These are phyloP conservation scores for Geococcyx californianus DNA, from an alignment of 2,113 vertebrate species.

Conservation along the genomic window DNA sequence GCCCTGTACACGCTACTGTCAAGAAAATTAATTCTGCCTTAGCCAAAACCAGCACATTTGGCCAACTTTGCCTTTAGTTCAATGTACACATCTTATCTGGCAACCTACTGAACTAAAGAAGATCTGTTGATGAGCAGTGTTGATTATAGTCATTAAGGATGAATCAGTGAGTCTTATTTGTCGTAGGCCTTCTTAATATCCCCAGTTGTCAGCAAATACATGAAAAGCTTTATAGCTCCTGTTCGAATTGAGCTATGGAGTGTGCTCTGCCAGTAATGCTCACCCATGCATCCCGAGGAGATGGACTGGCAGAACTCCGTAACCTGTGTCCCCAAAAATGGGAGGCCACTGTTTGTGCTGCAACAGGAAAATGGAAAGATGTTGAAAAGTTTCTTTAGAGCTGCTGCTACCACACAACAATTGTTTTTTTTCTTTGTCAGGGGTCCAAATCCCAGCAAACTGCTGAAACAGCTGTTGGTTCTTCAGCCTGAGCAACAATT, in stretches of 20 bases:
- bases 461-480: constrained; percentile 91
- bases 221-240: neutral
- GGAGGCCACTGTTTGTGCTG: neutral
- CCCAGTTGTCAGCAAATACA: neutral
- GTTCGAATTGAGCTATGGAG: neutral
- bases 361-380: neutral
- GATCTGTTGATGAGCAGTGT: neutral
- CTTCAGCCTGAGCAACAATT: constrained; percentile 93
- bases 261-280: neutral
- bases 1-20: too few species aligned
- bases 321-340: neutral
- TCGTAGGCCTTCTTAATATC: neutral
- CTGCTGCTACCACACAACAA: neutral
- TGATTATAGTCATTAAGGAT: neutral
- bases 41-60: neutral
- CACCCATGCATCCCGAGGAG: neutral
- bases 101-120: neutral
- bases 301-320: neutral
- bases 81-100: neutral
- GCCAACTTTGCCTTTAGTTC: neutral
- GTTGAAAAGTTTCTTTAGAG: neutral
- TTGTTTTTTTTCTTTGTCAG: constrained; percentile 64
- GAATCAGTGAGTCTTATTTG: neutral
- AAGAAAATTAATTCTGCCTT: too few species aligned
- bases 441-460: constrained; percentile 94